Base-by-base conservation (phyloP, 1,140 invertebrate genomes). In the Stegodyphus dumicola region DNA sequence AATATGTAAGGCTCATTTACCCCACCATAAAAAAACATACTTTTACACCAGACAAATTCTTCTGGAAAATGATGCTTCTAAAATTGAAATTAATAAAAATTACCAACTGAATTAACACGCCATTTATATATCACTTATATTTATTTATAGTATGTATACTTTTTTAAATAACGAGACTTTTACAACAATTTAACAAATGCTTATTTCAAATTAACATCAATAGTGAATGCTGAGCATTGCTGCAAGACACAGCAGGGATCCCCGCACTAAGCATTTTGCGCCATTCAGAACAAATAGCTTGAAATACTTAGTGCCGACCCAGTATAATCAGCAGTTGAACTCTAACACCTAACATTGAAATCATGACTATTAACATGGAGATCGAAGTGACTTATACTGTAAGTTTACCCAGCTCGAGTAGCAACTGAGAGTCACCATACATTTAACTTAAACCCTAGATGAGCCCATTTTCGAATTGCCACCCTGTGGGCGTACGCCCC, bases 181-280 rank as follows among this genome's bases (percentile, higher is more conserved):
- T 69, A 69, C 67, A 69, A 69, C 67, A 13, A 69, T 69, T 69
- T 69, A 69, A 69, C 67, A 33, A 9, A 33, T 18, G n/a, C 67
- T 69, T 69, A 69, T 69, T 69, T 69, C 18, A 69, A 69, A 69
- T 69, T 69, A 33, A 69, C 67, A 33, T 33, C 67, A 69, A 69
- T 33, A 33, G 10, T 69, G 6, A 18, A 18, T 13, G 54, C 54
- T 56, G 13, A 56, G 54, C 54, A 56, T 56, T 56, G 13, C 7
- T 56, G 13, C 54, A 56, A 56, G 13, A 56, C 54, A 56, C 54
- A 7, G 7, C 54, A 56, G 54, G 13, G 13, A 56, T 56, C 54
- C 7, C 13, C 7, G 13, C 13, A 56, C 54, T 13, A 56, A 56
- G 13, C 54, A 7, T 56, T 56, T 56, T 73, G 51, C 48, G 13